phyloP scores from a whole-genome alignment of 1,140 invertebrate genomes.

The Heliothis subflexa region DNA sequence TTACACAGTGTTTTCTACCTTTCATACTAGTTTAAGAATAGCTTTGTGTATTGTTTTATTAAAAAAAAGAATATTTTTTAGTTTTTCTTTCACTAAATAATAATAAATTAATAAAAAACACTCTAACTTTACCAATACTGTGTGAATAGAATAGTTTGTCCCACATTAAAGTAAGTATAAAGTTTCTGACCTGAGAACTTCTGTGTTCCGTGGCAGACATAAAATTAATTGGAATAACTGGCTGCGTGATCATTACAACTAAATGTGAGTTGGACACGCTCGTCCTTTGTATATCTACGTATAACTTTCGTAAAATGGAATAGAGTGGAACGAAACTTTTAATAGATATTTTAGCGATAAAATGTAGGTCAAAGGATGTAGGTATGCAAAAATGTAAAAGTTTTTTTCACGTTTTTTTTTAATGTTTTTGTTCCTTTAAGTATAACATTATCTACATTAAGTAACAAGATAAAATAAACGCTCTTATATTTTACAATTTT shows the following conservation, averaged over 20 bases:
- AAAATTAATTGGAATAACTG: slow-evolving; percentile 28
- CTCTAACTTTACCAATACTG: not conserved
- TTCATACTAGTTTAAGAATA: not conserved
- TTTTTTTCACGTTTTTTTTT: not conserved
- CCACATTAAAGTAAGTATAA: not conserved
- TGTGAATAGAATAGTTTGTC: not conserved
- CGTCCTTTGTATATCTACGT: slow-evolving; percentile 8
- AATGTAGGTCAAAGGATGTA: not conserved
- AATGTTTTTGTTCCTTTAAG: not conserved
- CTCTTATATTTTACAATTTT: too few relatives aligned
- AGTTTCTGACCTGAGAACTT: slow-evolving; percentile 26
- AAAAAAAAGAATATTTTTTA: too few relatives aligned
- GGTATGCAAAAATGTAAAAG: not conserved
- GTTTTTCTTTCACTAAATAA: too few relatives aligned
- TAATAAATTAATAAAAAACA: too few relatives aligned
- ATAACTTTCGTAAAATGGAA: slow-evolving; percentile 17
- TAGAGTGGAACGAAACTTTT: not conserved
- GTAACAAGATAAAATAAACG: too few relatives aligned
- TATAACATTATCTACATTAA: too few relatives aligned
- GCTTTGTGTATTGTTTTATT: too few relatives aligned
- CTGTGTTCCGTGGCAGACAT: slow-evolving; percentile 30
- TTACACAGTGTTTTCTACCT: not conserved
- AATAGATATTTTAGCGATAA: not conserved
- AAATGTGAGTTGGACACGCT: slow-evolving; percentile 35
- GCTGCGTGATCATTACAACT: slow-evolving; percentile 38